Conservation (phyloP, 2,113 vertebrate species). For the Thymallus thymallus region DNA sequence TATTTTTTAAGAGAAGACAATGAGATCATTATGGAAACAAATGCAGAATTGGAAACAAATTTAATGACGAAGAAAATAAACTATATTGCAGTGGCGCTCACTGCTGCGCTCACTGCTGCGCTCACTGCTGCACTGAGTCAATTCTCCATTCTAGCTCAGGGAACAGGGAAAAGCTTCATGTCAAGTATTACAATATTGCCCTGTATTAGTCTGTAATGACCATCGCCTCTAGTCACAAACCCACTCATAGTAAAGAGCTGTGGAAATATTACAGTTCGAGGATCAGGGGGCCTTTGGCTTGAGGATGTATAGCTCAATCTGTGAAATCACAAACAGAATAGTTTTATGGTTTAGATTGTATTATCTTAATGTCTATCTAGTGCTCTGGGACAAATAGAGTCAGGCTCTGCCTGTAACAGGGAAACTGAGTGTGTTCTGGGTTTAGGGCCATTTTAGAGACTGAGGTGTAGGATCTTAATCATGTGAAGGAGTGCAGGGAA, state of each 20-base stretch:
- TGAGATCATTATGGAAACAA: constrained; percentile 24
- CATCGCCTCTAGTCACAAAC: background rate
- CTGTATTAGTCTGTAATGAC: background rate
- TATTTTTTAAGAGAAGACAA: constrained; percentile 19
- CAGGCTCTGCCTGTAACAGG: too few species aligned
- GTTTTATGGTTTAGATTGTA: too few species aligned
- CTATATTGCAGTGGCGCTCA: constrained; percentile 2
- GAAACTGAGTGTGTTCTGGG: too few species aligned
- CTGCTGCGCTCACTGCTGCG: too few species aligned
- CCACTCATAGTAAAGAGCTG: background rate
- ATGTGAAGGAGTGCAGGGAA: too few species aligned
- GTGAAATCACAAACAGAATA: too few species aligned
- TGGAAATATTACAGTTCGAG: background rate
- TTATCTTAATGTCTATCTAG: too few species aligned
- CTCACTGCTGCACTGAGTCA: too few species aligned
- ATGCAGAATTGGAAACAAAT: constrained; percentile 22
- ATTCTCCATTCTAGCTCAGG: background rate
- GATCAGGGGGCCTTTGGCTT: background rate
- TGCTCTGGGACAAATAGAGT: too few species aligned
- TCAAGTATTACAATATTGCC: background rate
- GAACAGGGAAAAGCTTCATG: background rate
- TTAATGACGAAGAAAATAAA: constrained; percentile 3
- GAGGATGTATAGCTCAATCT: background rate
- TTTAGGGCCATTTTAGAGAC: too few species aligned
- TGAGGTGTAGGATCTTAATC: too few species aligned